Evolutionary conservation across 2,888 invertebrate genomes (phyloP).

Genomic region (Nasonia oneida): DNA sequence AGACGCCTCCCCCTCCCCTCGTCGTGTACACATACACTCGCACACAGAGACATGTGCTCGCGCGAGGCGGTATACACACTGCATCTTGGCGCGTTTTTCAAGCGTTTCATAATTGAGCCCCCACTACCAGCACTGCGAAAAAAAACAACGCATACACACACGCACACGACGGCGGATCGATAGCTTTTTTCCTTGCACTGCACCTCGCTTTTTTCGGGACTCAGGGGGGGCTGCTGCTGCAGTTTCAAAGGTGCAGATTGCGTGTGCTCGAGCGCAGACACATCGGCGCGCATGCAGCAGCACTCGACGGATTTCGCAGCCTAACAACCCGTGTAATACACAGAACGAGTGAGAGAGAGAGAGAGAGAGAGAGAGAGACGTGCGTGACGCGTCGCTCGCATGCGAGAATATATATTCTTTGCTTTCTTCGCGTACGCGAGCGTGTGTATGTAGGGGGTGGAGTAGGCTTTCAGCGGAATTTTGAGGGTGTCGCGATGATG

Average conservation of each 20-base stretch:
- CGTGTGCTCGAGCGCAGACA: slow-evolving; percentile 22
- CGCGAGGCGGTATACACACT: slow-evolving; percentile 29
- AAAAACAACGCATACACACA: slow-evolving; percentile 30
- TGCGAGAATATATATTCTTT: slow-evolving; percentile 8
- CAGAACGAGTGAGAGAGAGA: neutral
- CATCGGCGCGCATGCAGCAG: slow-evolving; percentile 18
- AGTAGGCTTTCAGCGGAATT: slow-evolving; percentile 2
- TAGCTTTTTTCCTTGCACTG: slow-evolving; percentile 51
- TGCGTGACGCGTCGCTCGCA: neutral
- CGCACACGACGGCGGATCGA: slow-evolving; percentile 47
- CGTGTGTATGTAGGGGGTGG: neutral
- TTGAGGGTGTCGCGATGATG: slow-evolving; percentile 8
- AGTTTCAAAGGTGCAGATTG: slow-evolving; percentile 35
- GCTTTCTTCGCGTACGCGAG: neutral
- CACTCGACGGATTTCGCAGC: slow-evolving; percentile 45
- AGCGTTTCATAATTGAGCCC: slow-evolving; percentile 77
- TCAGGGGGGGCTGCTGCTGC: slow-evolving; percentile 36
- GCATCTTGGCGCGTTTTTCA: slow-evolving; percentile 67
- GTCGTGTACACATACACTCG: slow-evolving; percentile 48
- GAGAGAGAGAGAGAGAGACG: neutral
- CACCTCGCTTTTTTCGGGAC: slow-evolving; percentile 54
- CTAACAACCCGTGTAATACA: slow-evolving; percentile 49
- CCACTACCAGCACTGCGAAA: slow-evolving; percentile 52
- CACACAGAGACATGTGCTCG: slow-evolving; percentile 47
- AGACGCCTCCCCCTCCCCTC: slow-evolving; percentile 42